These are phyloP conservation scores for Bombus waltoni DNA, from an alignment of 1,140 invertebrate genomes.

Conservation along the genomic window DNA sequence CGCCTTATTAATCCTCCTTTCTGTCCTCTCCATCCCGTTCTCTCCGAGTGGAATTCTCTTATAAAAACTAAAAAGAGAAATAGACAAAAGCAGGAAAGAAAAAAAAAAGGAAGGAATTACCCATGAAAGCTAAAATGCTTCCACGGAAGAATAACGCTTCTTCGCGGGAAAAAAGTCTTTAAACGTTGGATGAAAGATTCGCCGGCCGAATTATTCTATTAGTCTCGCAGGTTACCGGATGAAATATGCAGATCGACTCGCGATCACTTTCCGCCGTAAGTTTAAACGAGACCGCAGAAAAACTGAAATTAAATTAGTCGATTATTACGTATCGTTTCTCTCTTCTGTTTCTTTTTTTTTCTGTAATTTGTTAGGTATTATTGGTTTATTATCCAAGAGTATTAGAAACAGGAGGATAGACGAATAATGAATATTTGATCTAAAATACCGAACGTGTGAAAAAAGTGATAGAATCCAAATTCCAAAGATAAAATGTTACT, in stretches of 20 bases:
- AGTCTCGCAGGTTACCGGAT: conserved; percentile 5
- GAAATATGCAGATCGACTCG: conserved; percentile 42
- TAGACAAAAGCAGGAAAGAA: too few species aligned
- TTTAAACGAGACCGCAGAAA: conserved; percentile 23
- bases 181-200: conserved; percentile 19
- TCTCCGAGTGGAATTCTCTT: background rate
- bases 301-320: conserved; percentile 31
- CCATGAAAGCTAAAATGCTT: conserved; percentile 23
- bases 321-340: conserved; percentile 21
- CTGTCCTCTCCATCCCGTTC: background rate
- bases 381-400: too few species aligned
- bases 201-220: conserved; percentile 25
- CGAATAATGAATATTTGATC: too few species aligned
- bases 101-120: background rate
- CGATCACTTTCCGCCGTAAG: conserved; percentile 32
- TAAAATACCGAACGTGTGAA: too few species aligned
- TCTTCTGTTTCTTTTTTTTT: background rate
- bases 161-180: background rate
- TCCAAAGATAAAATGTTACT: too few species aligned
- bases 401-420: too few species aligned
- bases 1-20: conserved; percentile 14
- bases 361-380: background rate
- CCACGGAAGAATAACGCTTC: background rate
- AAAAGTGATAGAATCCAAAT: too few species aligned
- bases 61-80: background rate